Evolutionary conservation across 2,888 invertebrate genomes (phyloP), one percentile per base, ranked within the genome.

Genomic region (Portevinia maculata): DNA sequence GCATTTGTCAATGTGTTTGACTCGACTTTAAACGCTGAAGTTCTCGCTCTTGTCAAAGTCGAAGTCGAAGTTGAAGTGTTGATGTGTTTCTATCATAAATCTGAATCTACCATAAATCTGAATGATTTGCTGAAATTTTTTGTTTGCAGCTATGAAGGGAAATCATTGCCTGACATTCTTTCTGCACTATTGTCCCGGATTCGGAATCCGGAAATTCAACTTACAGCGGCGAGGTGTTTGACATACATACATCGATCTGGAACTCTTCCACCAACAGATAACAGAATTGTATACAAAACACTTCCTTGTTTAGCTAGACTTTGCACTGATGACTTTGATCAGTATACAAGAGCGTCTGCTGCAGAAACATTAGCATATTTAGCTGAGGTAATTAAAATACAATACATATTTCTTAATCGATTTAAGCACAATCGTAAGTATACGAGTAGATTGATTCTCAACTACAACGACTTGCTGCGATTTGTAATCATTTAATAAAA

Each of bases 341-440:
- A 91, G 88, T 93, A 92, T 85, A 91, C 93, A 57, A 90, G 96
- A 86, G 94, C 96, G 7, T 93, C 94, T 9, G 97, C 97, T 1
- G 97, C 97, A 0, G 97, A 97, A 90, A 96, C 96, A 32, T 91
- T 98, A 75, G 97, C 97, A 0, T 97, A 97, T 91, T 93, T 98
- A 86, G 97, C 97, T 11, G 98, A 98, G 93, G 95, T 92, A 89
- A 71, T 50, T 55, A 59, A 48, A 71, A 19, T 19, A 24, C 8
- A 67, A 39, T 53, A 17, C 28, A 79, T 75, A 46, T 71, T 37
- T 53, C 21, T 60, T 34, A 57, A 53, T 69, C 41, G 53, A 75
- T 78, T 85, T 76, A 83, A 73, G 60, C 44, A 83, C 53, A 71
- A 65, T 73, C 50, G 65, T 64, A 67, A 78, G 60, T 62, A 73